Evolutionary conservation across 1,140 invertebrate genomes (phyloP), one percentile per base, ranked within the genome.

Genomic region (Teleopsis dalmanni): DNA sequence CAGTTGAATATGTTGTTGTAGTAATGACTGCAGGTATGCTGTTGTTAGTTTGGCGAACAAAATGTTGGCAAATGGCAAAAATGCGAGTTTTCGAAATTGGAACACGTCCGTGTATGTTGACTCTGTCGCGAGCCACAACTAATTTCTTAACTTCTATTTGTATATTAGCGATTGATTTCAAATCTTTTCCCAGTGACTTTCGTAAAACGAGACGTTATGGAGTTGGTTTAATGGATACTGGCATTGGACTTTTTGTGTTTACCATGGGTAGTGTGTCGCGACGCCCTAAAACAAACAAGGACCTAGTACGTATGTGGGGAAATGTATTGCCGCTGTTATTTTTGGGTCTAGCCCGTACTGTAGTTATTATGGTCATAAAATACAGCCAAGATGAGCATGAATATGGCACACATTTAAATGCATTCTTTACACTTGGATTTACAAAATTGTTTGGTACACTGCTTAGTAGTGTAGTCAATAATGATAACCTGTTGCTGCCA

Each of bases 351-450:
- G 63, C 74, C 0, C 76, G 94, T 58, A 81, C 77, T 50, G 23
- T 82, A 3, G 67, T 79, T n/a, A 72, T 84, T 10, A 80, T 80
- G 60, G 59, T 75, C 48, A 67, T 83, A 3, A 78, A 87, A 47
- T 98, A 98, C 71, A 85, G 91, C 46, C 82, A 87, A 60, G 87
- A 93, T 70, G 78, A 89, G 0, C 80, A 82, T 6, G 95, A 98
- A 65, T 98, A 98, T 76, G 95, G 95, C 3, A 76, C 87, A 5
- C 93, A 97, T 73, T 95, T 94, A 90, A 98, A 98, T 71, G 98
- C 98, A 66, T 98, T 97, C 64, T 83, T 95, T 48, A 96, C 91
- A 2, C 68, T 98, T 29, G 89, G 87, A 21, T 72, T 85, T 35
- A 83, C 90, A 5, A 93, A 91, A 77, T 62, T 93, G 1, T 59